Percentiles rank a stretch among this genome's conserved stretches.
These are phyloP conservation scores for Mormoops blainvillei DNA, from an alignment of 2,113 vertebrate genomes.

Conservation along the genomic window DNA sequence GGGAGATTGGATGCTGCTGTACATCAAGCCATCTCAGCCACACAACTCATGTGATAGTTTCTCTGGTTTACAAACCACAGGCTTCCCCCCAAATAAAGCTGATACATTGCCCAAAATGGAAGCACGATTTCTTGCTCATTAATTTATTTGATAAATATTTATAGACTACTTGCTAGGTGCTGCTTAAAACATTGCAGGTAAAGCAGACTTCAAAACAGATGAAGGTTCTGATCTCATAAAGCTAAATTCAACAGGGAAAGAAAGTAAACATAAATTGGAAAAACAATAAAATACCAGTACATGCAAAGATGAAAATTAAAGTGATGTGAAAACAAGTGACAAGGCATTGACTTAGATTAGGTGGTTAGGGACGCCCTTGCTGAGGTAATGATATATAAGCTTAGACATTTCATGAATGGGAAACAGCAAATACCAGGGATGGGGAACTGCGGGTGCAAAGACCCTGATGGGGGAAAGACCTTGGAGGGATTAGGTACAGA, in stretches of 20 bases:
- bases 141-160: neutral
- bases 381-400: neutral
- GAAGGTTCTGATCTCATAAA: neutral
- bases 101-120: neutral
- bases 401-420: neutral
- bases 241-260: neutral
- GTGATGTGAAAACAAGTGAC: accelerated
- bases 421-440: neutral
- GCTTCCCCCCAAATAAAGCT: neutral
- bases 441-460: neutral
- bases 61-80: neutral
- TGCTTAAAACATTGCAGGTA: neutral
- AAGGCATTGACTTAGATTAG: neutral
- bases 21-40: neutral
- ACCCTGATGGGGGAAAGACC: neutral
- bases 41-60: neutral
- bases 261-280: neutral
- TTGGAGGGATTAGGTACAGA: neutral
- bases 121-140: neutral
- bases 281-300: neutral
- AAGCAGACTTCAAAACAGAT: neutral
- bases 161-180: neutral
- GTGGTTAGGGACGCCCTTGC: neutral
- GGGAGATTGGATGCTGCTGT: neutral
- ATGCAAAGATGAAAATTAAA: neutral